Conservation (phyloP, 2,888 invertebrate species). For the Escarpia spicata region DNA sequence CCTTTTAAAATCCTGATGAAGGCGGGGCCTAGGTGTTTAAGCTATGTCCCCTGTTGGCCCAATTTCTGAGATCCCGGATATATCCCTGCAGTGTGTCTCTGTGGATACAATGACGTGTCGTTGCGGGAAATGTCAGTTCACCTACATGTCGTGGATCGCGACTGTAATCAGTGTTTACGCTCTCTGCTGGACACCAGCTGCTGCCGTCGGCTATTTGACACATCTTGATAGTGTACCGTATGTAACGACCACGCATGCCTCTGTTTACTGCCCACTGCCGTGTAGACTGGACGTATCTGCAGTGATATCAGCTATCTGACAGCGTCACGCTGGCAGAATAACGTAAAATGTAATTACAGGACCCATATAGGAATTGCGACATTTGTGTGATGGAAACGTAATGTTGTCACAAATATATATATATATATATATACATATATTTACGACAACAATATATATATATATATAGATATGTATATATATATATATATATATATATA, state of each 20-base stretch:
- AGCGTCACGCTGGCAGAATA: not conserved
- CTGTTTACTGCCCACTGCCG: not conserved
- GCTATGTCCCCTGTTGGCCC: too few relatives aligned
- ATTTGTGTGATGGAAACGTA: too few relatives aligned
- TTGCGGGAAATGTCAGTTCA: not conserved
- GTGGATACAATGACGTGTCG: too few relatives aligned
- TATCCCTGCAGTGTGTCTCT: too few relatives aligned
- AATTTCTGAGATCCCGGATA: too few relatives aligned
- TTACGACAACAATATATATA: too few relatives aligned
- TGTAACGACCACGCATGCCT: not conserved
- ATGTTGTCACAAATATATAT: too few relatives aligned
- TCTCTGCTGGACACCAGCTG: not conserved
- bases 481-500: too few relatives aligned
- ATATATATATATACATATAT: too few relatives aligned
- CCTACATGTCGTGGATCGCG: not conserved
- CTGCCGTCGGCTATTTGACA: not conserved
- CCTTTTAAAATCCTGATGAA: too few relatives aligned
- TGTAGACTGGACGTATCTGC: not conserved
- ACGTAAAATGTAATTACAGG: not conserved
- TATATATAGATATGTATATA: too few relatives aligned
- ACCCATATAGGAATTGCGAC: not conserved
- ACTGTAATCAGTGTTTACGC: not conserved
- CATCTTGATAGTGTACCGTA: not conserved
- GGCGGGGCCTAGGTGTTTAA: too few relatives aligned
- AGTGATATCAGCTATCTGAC: not conserved